A percentile compares a stretch with the other conserved stretches of the same genome.
These are phyloP conservation scores for Condylura cristata DNA, from an alignment of 2,113 vertebrate species.

Conservation along the genomic window DNA sequence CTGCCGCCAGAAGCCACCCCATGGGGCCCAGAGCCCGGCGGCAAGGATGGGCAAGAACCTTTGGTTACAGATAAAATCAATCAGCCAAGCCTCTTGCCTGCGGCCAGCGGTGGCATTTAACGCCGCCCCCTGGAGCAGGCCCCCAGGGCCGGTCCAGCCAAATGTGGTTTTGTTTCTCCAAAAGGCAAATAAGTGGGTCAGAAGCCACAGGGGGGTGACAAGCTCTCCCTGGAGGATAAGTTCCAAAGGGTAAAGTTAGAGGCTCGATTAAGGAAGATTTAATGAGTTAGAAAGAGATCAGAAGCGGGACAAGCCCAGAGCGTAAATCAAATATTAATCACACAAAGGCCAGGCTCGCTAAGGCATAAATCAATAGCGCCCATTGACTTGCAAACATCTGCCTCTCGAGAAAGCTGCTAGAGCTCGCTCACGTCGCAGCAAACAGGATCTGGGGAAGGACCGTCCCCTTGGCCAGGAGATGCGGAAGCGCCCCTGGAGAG, in stretches of 20 bases:
- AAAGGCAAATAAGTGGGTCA: not conserved
- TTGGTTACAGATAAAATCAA: conserved; percentile 10
- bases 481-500: accelerated
- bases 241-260: not conserved
- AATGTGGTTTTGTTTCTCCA: not conserved
- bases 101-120: not conserved
- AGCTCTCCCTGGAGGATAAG: accelerated
- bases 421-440: not conserved
- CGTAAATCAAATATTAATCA: not conserved
- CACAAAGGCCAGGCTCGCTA: not conserved
- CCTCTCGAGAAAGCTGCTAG: not conserved
- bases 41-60: not conserved
- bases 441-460: not conserved
- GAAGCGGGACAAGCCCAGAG: not conserved
- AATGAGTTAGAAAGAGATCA: not conserved
- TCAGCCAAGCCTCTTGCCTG: not conserved
- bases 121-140: not conserved
- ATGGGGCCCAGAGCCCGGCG: not conserved
- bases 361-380: conserved; percentile 12
- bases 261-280: not conserved
- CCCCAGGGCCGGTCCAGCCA: not conserved
- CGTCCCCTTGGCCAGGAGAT: not conserved
- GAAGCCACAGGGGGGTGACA: not conserved
- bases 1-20: not conserved
- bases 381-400: not conserved